Evolutionary conservation across 2,888 invertebrate species (phyloP), one percentile per base, ranked within the genome.

Genomic region (Auanema sp.): DNA sequence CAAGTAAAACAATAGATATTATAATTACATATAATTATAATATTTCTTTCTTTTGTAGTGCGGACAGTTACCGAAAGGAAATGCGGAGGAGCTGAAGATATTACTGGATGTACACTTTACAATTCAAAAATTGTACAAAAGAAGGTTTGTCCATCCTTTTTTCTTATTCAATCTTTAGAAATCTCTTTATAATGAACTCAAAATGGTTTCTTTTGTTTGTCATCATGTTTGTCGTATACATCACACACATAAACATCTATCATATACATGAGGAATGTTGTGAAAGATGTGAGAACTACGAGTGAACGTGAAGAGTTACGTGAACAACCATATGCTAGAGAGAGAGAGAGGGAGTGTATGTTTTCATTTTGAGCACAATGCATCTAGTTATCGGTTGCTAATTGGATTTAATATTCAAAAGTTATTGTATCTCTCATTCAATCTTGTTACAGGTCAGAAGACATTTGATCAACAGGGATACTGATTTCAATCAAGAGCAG

Each of bases 21-120:
- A 47, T 47, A 47, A 47, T 16, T 18, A 18, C 21, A 47, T 18
- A 47, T 18, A 47, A 16, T 18, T 18, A 47, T 47, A 21, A 47
- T 18, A 5, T 21, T 23, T 23, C n/a, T 23, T 42, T 21, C 41
- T 47, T 33, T 64, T 80, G 18, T 66, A 80, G 80, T 65, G 25
- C 61, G 65, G 33, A 78, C 74, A 0, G 71, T 80, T 18, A 81
- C 78, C 14, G 76, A 79, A 65, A 66, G 80, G 16, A 66, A 73
- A 10, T 80, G 80, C 60, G 80, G 80, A 5, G 49, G 53, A 18
- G 72, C 58, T 40, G 68, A 68, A 23, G 80, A 80, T 59, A 65
- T 77, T 21, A 73, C 72, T 47, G 80, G 80, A 44, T 80, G 80
- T 60, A 80, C 80, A 4, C 62, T 81, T n/a, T 80, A 81, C 66